Evolutionary conservation across 2,888 invertebrate species (phyloP).

Genomic region (Orthosia cruda): DNA sequence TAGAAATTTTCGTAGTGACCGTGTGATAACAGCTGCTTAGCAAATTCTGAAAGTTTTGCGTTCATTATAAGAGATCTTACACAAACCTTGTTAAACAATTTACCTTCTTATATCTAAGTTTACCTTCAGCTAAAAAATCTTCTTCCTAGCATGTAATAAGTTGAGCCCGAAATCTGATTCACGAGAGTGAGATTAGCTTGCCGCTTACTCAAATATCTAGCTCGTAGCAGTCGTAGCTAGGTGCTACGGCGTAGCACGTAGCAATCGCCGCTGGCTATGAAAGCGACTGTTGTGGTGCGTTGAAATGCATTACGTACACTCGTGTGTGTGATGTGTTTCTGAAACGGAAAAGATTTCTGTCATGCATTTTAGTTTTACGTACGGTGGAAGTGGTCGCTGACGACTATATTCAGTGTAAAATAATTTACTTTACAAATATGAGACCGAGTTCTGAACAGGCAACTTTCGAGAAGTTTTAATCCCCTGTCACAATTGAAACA

Average conservation of each 20-base stretch:
- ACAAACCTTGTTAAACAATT: constrained; percentile 5
- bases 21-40: constrained; percentile 17
- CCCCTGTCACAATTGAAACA: not conserved
- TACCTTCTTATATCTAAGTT: constrained; percentile 22
- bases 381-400: not conserved
- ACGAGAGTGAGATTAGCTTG: constrained; percentile 6
- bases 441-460: not conserved
- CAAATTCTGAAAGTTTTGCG: constrained; percentile 37
- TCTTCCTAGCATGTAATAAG: constrained; percentile 31
- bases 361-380: not conserved
- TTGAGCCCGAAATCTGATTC: constrained; percentile 9
- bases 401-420: not conserved
- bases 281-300: constrained; percentile 1
- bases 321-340: not conserved
- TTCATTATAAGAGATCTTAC: not conserved
- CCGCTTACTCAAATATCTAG: constrained; percentile 24
- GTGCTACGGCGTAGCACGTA: constrained; percentile 49
- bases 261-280: not conserved
- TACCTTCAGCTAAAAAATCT: constrained; percentile 1
- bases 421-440: not conserved
- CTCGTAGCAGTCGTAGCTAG: constrained; percentile 4
- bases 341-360: too few species aligned
- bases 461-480: not conserved
- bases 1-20: constrained; percentile 19
- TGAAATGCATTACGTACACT: constrained; percentile 27